These are phyloP conservation scores for Nyctereutes procyonoides DNA, from an alignment of 2,113 vertebrate genomes.

Conservation along the genomic window DNA sequence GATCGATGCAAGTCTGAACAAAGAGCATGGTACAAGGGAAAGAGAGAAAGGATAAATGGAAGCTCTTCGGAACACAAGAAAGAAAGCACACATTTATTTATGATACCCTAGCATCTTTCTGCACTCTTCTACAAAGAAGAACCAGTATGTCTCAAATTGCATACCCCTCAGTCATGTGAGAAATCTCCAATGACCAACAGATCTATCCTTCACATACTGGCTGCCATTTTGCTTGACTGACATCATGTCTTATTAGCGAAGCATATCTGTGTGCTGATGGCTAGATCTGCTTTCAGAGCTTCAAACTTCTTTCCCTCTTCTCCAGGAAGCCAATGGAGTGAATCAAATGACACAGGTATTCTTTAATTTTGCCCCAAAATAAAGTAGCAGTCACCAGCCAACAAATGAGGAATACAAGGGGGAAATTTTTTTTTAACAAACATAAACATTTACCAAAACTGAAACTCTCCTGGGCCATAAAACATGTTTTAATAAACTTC, in stretches of 20 bases:
- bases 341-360: background rate
- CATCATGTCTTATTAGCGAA: background rate
- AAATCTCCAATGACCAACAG: background rate
- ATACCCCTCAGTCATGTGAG: rapidly evolving
- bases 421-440: background rate
- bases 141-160: background rate
- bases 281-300: background rate
- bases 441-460: background rate
- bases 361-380: background rate
- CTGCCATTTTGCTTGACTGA: background rate
- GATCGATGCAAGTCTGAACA: no score
- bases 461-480: background rate
- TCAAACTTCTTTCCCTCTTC: background rate
- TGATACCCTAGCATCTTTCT: background rate
- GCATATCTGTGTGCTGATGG: background rate
- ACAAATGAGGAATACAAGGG: background rate
- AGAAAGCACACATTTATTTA: background rate
- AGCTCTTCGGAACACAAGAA: no score
- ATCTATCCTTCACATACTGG: background rate
- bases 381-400: background rate
- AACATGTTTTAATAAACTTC: background rate
- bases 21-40: no score
- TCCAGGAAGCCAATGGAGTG: background rate
- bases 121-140: background rate
- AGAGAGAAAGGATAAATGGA: background rate